Evolutionary conservation across 2,113 vertebrate genomes (phyloP), one percentile per base, ranked within the genome.

Genomic region (Geococcyx californianus): DNA sequence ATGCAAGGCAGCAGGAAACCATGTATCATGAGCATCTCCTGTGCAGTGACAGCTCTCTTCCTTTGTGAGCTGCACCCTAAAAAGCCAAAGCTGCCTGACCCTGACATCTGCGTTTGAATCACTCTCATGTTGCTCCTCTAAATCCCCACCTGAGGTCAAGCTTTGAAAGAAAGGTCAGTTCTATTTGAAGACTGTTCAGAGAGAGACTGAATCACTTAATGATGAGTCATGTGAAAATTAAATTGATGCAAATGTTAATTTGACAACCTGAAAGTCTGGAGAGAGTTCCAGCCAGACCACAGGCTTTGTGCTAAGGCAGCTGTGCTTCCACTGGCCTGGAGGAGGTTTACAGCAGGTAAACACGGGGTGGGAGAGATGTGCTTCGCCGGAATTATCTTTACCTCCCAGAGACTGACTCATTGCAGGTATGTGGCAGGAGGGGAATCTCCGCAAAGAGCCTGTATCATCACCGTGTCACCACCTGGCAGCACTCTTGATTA

Each of bases 91-190:
- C 93, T 5, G 17, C 85, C 96, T 82, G 91, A 81, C 78, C 89
- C 80, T 81, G 82, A 56, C 49, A 23, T 92, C 91, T 89, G 70
- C 40, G 9, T 79, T 82, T 92, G 84, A 96, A 81, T 86, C 80
- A 63, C 29, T 52, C 38, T 49, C 70, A 49, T 84, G 33, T 38
- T 76, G 63, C 55, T 73, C 38, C 40, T 82, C 74, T 88, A 95
- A 89, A 96, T 87, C 90, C 73, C 88, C 67, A 94, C 97, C 96
- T 96, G 89, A 93, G 87, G 90, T 91, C 95, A 94, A 83, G 86
- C 91, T 94, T 83, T 96, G 94, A 94, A 91, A 75, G 84, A 95
- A 97, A 96, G 95, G 96, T 96, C 93, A 95, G 69, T 77, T 76
- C 81, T 89, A 89, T 96, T 87, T 94, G 86, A 82, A 95, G 91